Percentiles rank a stretch among this genome's conserved stretches.
Conservation (phyloP, 2,797 vertebrate genomes). For the Pipistrellus nathusii region DNA sequence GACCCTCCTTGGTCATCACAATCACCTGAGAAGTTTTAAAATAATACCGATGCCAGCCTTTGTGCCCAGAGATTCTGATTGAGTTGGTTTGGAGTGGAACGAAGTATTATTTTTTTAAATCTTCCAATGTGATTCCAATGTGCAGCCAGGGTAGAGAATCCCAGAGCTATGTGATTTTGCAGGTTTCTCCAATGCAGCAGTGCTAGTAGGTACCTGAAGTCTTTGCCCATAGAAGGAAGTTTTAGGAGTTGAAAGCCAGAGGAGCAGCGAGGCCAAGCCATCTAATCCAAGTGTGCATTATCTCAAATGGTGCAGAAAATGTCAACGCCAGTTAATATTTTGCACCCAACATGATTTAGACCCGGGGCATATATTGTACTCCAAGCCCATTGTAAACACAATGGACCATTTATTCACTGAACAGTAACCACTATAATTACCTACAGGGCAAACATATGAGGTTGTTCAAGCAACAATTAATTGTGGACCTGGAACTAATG, state of each 20-base stretch:
- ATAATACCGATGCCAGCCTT: not conserved
- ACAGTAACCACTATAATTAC: conserved; percentile 84
- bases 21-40: conserved; percentile 52
- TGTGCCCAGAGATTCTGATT: conserved; percentile 37
- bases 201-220: not conserved
- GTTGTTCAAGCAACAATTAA: conserved; percentile 83
- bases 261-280: conserved; percentile 71
- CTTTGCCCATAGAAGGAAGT: conserved; percentile 58
- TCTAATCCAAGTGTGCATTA: conserved; percentile 84
- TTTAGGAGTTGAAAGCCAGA: conserved; percentile 67
- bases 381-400: conserved; percentile 82
- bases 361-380: conserved; percentile 84
- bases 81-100: conserved; percentile 28
- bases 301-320: conserved; percentile 88
- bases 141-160: not conserved
- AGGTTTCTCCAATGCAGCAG: not conserved
- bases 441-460: conserved; percentile 86
- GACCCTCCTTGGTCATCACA: not conserved
- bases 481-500: conserved; percentile 80
- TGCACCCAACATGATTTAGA: conserved; percentile 85
- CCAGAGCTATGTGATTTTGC: not conserved
- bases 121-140: not conserved
- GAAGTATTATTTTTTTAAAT: conserved; percentile 2
- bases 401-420: conserved; percentile 86
- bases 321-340: conserved; percentile 82